Conservation (phyloP, 2,113 vertebrate species). For the Corvus moneduloides region DNA sequence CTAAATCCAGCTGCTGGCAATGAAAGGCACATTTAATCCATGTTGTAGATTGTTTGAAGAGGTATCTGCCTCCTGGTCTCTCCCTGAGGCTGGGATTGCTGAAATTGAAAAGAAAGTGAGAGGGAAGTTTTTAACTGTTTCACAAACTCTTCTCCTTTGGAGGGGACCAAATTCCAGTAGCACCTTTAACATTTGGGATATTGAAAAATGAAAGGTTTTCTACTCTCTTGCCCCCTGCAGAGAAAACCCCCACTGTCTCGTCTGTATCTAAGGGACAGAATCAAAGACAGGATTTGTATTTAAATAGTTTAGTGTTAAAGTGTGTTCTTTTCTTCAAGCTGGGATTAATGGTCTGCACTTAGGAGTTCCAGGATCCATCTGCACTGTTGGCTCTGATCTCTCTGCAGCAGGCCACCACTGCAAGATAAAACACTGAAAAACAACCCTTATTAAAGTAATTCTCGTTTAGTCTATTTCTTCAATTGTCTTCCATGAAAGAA, state of each 20-base stretch:
- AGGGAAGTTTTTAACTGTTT: conserved; percentile 5
- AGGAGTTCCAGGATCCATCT: neutral
- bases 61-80: conserved; percentile 27
- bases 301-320: conserved; percentile 4
- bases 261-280: neutral
- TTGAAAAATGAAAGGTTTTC: neutral
- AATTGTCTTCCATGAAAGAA: conserved; percentile 22
- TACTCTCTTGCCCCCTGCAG: neutral
- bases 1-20: conserved; percentile 45
- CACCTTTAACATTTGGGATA: neutral
- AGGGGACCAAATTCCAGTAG: neutral
- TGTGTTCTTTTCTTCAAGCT: neutral
- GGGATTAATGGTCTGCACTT: conserved; percentile 42
- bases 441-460: neutral
- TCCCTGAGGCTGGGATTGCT: neutral
- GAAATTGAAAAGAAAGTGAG: conserved; percentile 12
- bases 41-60: conserved; percentile 51
- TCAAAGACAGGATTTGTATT: conserved; percentile 30
- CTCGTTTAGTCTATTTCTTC: neutral
- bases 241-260: neutral
- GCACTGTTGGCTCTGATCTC: neutral
- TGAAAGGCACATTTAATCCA: conserved; percentile 39
- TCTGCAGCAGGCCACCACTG: neutral
- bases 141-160: neutral
- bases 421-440: conserved; percentile 1